Percentiles rank a stretch among this genome's conserved stretches.
Evolutionary conservation across 1,140 invertebrate species (phyloP).

Genomic region (Cotesia vestalis): DNA sequence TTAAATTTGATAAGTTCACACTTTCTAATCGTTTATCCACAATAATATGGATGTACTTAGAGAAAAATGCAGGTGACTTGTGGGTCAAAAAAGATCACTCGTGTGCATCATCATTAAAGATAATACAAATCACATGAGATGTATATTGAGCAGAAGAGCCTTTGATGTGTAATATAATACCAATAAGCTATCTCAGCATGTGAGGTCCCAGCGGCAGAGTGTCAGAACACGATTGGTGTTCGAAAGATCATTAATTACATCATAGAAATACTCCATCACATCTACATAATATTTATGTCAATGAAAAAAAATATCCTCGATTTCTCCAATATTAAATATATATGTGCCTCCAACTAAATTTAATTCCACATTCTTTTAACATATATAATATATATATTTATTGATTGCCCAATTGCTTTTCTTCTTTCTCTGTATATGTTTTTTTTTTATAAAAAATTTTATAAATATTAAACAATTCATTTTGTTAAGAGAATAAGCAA

Average conservation of each 20-base stretch:
- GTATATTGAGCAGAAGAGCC: background rate
- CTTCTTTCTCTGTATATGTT: no score
- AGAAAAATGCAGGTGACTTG: background rate
- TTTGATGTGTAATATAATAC: conserved; percentile 1
- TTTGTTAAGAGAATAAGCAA: no score
- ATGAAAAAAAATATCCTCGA: conserved; percentile 10
- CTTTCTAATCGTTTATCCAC: conserved; percentile 1
- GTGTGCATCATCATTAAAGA: no score
- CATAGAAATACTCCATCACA: conserved; percentile 9
- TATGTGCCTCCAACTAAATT: background rate
- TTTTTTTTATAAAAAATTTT: no score
- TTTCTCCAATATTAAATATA: background rate
- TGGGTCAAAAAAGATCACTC: background rate
- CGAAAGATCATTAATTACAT: conserved; percentile 17
- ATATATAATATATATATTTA: conserved; percentile 1
- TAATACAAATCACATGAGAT: background rate
- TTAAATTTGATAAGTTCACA: conserved; percentile 9
- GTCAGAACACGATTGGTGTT: conserved; percentile 12
- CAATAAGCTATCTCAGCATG: conserved; percentile 10
- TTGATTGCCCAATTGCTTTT: no score
- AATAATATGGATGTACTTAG: background rate
- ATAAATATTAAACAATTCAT: no score
- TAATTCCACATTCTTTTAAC: background rate
- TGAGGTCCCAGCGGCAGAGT: conserved; percentile 1
- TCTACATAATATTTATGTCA: conserved; percentile 11